Conservation (phyloP, 2,888 invertebrate genomes). For the Mimumesa dahlbomi region DNA sequence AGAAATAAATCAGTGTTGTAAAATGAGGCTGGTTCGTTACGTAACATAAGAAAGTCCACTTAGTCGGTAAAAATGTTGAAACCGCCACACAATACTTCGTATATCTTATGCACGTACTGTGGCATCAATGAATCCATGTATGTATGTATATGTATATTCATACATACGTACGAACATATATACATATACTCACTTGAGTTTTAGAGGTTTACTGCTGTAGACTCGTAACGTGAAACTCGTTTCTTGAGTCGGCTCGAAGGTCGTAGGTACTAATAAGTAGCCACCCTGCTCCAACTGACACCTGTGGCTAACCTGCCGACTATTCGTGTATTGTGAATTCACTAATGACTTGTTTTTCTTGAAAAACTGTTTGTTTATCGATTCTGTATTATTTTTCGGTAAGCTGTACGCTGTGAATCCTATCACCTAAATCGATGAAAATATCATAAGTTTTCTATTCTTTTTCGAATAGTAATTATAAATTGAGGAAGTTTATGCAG, state of each 20-base stretch:
- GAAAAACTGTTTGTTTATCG: conserved; percentile 90
- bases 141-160: too few species aligned
- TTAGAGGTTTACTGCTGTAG: conserved; percentile 88
- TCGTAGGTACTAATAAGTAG: conserved; percentile 93
- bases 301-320: conserved; percentile 91
- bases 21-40: background rate
- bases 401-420: conserved; percentile 93
- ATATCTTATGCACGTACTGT: background rate
- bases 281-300: conserved; percentile 90
- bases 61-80: background rate
- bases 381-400: conserved; percentile 87
- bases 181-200: conserved; percentile 85
- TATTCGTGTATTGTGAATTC: conserved; percentile 95
- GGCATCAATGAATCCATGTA: background rate
- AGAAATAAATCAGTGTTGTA: background rate
- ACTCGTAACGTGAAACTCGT: conserved; percentile 93
- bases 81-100: background rate
- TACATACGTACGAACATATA: conserved; percentile 12
- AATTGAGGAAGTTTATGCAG: too few species aligned
- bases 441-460: background rate
- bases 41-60: background rate
- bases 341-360: conserved; percentile 92
- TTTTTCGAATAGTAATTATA: too few species aligned
- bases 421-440: conserved; percentile 81
- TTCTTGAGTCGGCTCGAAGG: conserved; percentile 94